Evolutionary conservation across 2,113 vertebrate species (phyloP), one percentile per base, ranked within the genome.

Genomic region (Gopherus evgoodei): DNA sequence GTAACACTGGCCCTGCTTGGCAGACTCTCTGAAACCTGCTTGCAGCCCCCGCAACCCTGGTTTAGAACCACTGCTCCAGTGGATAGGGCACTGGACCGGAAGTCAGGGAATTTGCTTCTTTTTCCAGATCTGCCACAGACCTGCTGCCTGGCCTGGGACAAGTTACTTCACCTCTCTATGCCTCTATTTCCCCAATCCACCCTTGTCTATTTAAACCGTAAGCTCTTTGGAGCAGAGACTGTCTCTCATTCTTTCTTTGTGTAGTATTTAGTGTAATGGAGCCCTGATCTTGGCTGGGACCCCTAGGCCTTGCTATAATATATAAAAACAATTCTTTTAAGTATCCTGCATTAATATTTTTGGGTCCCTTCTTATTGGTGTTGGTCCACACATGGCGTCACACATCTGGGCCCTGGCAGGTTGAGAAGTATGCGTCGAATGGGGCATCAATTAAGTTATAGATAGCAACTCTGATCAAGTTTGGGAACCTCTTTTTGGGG

Each of bases 401-500:
- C 42, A 57, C 0, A 0, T 38, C 89, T 86, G 50, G 53, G 8
- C 72, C 1, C n/a, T 80, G 35, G 10, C 13, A 83, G 27, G 12
- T 62, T 17, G 9, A 79, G 14, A 78, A 29, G 25, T 25, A 42
- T 24, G 2, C 4, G 85, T 90, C 8, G 13, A 56, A 7, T 62
- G 3, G 27, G 47, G 14, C n/a, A 35, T 35, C 59, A 62, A 62
- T 62, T 62, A 62, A 62, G 35, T 5, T 35, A 75, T 11, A 52
- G n/a, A 1, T 16, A 53, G 8, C 11, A 91, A 2, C 8, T 83
- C 24, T 16, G 3, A 24, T 83, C 17, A 31, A 72, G 75, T 93
- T 80, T 35, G 24, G 29, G 93, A n/a, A 3, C 0, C 0, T 0
- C 1, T 14, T 38, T 14, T 50, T 24, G 7, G 8, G 3, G 2